Conservation (phyloP, 2,888 invertebrate species). For the Maniola hyperantus region DNA sequence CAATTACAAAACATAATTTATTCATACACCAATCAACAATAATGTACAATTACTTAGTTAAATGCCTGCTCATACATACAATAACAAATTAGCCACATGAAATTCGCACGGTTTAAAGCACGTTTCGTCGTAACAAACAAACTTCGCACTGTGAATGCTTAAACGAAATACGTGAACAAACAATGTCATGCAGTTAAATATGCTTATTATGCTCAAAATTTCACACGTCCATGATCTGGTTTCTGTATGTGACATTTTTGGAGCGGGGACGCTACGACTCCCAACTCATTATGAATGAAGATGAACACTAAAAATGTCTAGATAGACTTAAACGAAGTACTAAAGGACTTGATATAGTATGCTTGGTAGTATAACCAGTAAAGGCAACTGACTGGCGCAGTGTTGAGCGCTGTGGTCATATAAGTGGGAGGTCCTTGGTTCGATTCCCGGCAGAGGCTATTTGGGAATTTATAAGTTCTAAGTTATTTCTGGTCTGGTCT, state of each 20-base stretch:
- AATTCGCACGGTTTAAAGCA: constrained; percentile 16
- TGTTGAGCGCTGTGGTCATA: too few species aligned
- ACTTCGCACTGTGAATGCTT: not conserved
- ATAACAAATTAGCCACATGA: constrained; percentile 4
- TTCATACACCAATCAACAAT: not conserved
- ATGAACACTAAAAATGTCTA: too few species aligned
- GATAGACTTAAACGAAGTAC: too few species aligned
- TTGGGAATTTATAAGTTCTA: too few species aligned
- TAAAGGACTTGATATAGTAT: too few species aligned
- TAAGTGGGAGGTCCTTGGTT: too few species aligned
- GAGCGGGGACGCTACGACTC: not conserved
- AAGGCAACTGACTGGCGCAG: too few species aligned
- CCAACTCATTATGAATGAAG: too few species aligned
- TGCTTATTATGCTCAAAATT: constrained; percentile 11
- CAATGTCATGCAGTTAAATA: constrained; percentile 1
- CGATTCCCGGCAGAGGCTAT: too few species aligned
- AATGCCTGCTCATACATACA: not conserved
- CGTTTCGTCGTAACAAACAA: constrained; percentile 7
- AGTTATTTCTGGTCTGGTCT: too few species aligned
- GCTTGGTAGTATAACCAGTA: too few species aligned
- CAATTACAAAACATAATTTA: not conserved
- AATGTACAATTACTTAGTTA: not conserved
- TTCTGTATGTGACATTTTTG: constrained; percentile 7
- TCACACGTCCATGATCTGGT: constrained; percentile 22
- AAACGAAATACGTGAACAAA: constrained; percentile 11